Evolutionary conservation across 2,113 vertebrate species (phyloP).

Genomic region (Mixornis gularis): DNA sequence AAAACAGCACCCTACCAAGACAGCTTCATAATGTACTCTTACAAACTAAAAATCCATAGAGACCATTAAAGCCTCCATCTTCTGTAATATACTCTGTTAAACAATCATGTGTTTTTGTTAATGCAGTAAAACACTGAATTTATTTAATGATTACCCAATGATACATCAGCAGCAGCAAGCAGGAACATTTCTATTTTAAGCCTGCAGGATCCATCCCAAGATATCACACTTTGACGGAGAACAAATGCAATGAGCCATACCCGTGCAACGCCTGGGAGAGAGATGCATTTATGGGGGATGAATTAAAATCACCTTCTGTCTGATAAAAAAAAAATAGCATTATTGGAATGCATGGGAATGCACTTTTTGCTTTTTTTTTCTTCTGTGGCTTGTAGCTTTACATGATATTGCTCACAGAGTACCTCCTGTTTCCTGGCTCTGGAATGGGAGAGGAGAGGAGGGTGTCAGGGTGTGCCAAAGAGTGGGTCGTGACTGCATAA

Average conservation of each 20-base stretch:
- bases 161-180: slow-evolving; percentile 35
- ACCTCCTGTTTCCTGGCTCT: background rate
- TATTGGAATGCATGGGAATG: background rate
- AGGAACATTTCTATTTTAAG: slow-evolving; percentile 52
- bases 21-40: slow-evolving; percentile 63
- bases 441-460: background rate
- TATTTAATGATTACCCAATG: slow-evolving; percentile 66
- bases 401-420: background rate
- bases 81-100: slow-evolving; percentile 73
- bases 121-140: slow-evolving; percentile 69
- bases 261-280: fast-evolving
- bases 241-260: slow-evolving; percentile 13
- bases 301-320: slow-evolving; percentile 1
- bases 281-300: background rate
- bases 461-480: background rate
- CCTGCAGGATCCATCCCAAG: slow-evolving; percentile 34
- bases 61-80: slow-evolving; percentile 70
- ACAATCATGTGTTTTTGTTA: slow-evolving; percentile 76
- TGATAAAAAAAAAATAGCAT: background rate
- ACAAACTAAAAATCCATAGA: slow-evolving; percentile 68
- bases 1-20: slow-evolving; percentile 70
- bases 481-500: background rate
- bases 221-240: background rate
- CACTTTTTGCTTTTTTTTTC: background rate
- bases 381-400: background rate